phyloP scores from a whole-genome alignment of 2,113 vertebrate species.

The Beaufortia kweichowensis region DNA sequence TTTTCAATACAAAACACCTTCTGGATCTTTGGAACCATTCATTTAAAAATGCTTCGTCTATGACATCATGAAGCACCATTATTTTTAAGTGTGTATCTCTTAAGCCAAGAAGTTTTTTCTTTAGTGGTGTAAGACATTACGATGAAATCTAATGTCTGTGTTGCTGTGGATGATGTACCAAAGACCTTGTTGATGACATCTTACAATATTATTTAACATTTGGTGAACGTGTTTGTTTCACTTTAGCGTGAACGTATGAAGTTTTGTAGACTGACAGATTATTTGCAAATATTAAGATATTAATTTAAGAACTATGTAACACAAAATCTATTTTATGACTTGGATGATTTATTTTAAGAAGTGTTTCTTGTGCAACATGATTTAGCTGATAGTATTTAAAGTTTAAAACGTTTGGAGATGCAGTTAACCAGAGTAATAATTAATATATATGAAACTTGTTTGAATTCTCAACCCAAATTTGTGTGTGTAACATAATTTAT shows the following conservation, averaged over 20 bases:
- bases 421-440: conserved; percentile 17
- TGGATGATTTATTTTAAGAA: conserved; percentile 36
- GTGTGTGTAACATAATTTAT: conserved; percentile 19
- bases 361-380: conserved; percentile 41
- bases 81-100: too few species aligned
- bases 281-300: neutral
- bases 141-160: neutral
- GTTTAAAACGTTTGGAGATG: conserved; percentile 12
- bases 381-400: conserved; percentile 32
- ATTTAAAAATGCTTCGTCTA: too few species aligned
- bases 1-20: too few species aligned
- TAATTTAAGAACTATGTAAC: conserved; percentile 6
- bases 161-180: neutral
- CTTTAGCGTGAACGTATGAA: conserved; percentile 10
- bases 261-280: conserved; percentile 23
- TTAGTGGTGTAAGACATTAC: neutral
- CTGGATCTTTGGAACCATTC: too few species aligned
- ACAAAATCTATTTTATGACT: conserved; percentile 34
- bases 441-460: conserved; percentile 16
- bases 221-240: neutral
- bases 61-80: too few species aligned
- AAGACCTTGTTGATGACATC: conserved; percentile 28
- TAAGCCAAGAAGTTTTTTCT: neutral
- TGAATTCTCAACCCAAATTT: conserved; percentile 24
- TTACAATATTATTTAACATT: neutral